These are phyloP conservation scores for Hermodice carunculata DNA, from an alignment of 2,888 invertebrate species.

Conservation along the genomic window DNA sequence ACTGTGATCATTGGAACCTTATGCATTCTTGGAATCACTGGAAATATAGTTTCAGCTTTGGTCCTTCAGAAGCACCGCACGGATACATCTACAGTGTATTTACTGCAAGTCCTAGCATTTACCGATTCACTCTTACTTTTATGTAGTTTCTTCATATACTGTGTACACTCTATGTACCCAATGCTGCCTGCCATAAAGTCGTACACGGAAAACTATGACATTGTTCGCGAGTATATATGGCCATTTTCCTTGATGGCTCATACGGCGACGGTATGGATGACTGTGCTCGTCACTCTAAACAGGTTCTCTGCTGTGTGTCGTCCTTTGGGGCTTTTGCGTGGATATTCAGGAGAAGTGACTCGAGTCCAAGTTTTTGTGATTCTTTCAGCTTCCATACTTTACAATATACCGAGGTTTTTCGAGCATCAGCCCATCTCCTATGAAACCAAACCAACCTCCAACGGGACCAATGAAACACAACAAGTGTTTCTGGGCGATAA, in stretches of 20 bases:
- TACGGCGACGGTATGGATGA: constrained; percentile 39
- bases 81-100: constrained; percentile 31
- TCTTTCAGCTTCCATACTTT: constrained; percentile 32
- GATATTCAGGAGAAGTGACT: constrained; percentile 10
- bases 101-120: constrained; percentile 28
- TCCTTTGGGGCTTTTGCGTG: constrained; percentile 21
- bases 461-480: background rate
- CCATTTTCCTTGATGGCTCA: constrained; percentile 40
- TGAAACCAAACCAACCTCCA: background rate
- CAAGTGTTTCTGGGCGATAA: constrained; percentile 30
- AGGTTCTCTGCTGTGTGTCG: constrained; percentile 35
- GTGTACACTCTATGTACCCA: constrained; percentile 19
- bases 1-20: constrained; percentile 17
- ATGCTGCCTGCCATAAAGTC: constrained; percentile 8
- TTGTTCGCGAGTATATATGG: constrained; percentile 32
- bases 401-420: constrained; percentile 41
- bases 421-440: constrained; percentile 31
- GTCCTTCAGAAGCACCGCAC: constrained; percentile 33
- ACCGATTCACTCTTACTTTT: constrained; percentile 16
- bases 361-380: constrained; percentile 27
- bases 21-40: constrained; percentile 20
- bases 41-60: constrained; percentile 34
- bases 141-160: constrained; percentile 13
- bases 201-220: background rate
- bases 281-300: constrained; percentile 39